Percentiles rank a stretch among this genome's conserved stretches.
These are phyloP conservation scores for Bugulina stolonifera DNA, from an alignment of 2,888 invertebrate genomes.

Conservation along the genomic window DNA sequence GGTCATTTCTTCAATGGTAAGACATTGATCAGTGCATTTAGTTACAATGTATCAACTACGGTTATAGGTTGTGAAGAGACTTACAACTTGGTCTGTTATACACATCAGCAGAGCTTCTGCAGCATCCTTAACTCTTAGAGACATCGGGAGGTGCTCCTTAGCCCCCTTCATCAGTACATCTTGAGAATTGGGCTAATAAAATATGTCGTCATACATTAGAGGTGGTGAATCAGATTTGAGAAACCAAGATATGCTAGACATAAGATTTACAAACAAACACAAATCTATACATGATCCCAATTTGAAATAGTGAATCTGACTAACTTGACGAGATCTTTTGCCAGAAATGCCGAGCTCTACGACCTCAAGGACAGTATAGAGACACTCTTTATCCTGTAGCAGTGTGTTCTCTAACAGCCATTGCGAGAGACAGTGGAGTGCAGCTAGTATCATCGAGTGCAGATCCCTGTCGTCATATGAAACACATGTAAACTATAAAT, in stretches of 20 bases:
- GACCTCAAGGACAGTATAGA: slow-evolving; percentile 88
- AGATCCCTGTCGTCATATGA: too few relatives aligned
- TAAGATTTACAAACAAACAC: too few relatives aligned
- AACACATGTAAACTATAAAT: too few relatives aligned
- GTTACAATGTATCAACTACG: too few relatives aligned
- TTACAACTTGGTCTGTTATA: slow-evolving; percentile 75
- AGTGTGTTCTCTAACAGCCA: slow-evolving; percentile 90
- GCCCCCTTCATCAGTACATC: slow-evolving; percentile 69
- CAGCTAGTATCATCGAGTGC: slow-evolving; percentile 80
- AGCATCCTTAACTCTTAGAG: slow-evolving; percentile 93
- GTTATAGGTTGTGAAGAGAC: too few relatives aligned
- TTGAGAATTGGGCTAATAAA: slow-evolving; percentile 10
- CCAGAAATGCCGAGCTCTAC: slow-evolving; percentile 96
- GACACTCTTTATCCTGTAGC: slow-evolving; percentile 81
- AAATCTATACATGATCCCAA: too few relatives aligned
- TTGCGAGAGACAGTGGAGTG: slow-evolving; percentile 59
- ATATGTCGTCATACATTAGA: background rate
- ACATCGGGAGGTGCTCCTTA: slow-evolving; percentile 91
- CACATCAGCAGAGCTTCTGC: slow-evolving; percentile 87
- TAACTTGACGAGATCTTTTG: slow-evolving; percentile 14
- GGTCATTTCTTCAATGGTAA: too few relatives aligned
- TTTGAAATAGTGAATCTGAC: too few relatives aligned
- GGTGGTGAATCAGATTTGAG: too few relatives aligned
- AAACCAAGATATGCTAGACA: too few relatives aligned
- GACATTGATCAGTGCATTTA: too few relatives aligned